phyloP scores from a whole-genome alignment of 2,113 vertebrate genomes.

The Daphoenositta chrysoptera region DNA sequence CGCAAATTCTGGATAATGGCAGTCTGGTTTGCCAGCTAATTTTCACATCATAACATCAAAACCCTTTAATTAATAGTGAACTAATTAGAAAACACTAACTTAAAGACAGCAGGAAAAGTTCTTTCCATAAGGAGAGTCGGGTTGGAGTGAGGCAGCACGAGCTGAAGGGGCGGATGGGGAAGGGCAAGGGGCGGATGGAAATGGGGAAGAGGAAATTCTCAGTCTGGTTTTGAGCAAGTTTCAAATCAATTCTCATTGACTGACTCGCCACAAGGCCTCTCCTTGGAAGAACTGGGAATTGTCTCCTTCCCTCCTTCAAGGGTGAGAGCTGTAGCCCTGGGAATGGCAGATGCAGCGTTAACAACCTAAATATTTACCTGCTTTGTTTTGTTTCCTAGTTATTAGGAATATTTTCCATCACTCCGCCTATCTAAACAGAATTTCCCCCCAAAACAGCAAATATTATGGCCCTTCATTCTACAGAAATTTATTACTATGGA shows the following conservation, averaged over 20 bases:
- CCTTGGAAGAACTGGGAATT: background rate
- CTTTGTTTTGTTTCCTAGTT: background rate
- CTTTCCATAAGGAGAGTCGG: fast-evolving
- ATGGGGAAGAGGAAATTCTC: background rate
- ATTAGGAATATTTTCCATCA: slow-evolving; percentile 25
- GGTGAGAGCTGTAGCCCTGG: background rate
- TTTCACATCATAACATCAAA: slow-evolving; percentile 30
- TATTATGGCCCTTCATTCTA: background rate
- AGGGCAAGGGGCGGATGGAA: background rate
- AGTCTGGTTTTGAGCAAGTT: background rate
- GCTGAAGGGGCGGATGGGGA: background rate
- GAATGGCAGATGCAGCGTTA: background rate
- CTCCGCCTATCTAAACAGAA: background rate
- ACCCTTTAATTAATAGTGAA: slow-evolving; percentile 33
- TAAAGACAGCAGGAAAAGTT: background rate
- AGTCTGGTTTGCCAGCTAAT: slow-evolving; percentile 26
- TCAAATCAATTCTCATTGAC: background rate
- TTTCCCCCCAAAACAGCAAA: background rate
- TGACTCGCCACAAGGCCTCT: background rate
- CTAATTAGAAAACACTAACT: slow-evolving; percentile 27
- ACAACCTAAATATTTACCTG: slow-evolving; percentile 35
- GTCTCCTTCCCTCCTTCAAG: background rate
- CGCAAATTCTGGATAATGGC: background rate
- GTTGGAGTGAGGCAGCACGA: background rate
- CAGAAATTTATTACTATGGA: slow-evolving; percentile 38